Conservation (phyloP, 2,113 vertebrate species). For the Lathamus discolor region DNA sequence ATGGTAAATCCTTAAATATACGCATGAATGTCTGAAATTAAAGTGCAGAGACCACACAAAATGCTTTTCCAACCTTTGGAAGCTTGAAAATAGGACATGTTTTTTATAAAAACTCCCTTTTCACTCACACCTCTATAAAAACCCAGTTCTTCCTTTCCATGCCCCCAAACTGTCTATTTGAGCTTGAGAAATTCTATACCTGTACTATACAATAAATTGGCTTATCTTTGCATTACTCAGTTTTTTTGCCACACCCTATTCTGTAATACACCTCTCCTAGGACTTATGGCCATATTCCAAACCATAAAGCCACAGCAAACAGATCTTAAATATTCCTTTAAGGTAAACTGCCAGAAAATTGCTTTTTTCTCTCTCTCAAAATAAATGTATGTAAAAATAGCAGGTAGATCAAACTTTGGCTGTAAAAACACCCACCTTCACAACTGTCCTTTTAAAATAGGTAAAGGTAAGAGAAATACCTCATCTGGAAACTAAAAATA, state of each 20-base stretch:
- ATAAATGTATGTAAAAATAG: background rate
- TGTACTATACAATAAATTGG: background rate
- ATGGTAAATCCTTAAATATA: background rate
- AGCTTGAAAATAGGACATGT: background rate
- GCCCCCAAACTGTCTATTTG: background rate
- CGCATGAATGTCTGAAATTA: background rate
- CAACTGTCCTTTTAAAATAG: slow-evolving; percentile 39
- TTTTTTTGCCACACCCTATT: background rate
- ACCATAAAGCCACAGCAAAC: background rate
- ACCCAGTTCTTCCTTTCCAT: background rate
- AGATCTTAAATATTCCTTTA: background rate
- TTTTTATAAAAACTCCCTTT: background rate
- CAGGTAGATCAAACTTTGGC: background rate
- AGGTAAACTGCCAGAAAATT: background rate
- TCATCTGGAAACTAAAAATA: slow-evolving; percentile 21
- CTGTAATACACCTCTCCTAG: background rate
- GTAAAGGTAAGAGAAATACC: slow-evolving; percentile 21
- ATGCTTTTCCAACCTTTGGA: background rate
- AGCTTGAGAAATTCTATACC: background rate
- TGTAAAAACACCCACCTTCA: background rate
- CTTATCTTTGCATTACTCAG: background rate
- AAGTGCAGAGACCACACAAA: background rate
- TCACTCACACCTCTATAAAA: background rate
- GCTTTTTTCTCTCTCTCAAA: background rate
- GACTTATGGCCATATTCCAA: background rate